Base-by-base conservation (phyloP, 2,797 vertebrate genomes). In the Propithecus perrieri region DNA sequence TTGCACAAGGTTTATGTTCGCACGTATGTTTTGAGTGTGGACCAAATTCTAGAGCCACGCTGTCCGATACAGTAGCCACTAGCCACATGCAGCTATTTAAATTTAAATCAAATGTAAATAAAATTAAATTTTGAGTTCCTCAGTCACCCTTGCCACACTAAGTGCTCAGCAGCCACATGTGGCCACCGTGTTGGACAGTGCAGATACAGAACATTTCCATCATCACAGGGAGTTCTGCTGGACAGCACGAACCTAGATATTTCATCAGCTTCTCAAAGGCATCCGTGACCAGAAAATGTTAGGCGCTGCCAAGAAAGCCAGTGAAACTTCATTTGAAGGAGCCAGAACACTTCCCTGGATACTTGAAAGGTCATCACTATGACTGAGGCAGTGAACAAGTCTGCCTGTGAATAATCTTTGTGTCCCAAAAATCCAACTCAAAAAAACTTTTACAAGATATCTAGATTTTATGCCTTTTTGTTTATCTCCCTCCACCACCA, bases 351-450 rank as follows among this genome's bases (percentile, higher is more conserved):
- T 79, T 69, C 26, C 35, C 65, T 20, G 4, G 35, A 46, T 4
- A 46, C 35, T 4, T 8, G 24, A 88, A 81, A 67, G 26, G 69
- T 81, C 38, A 12, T 48, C 33, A 0, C 15, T 72, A 0, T 43
- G 28, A 55, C 71, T 78, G 50, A 53, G 22, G 28, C 46, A 63
- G 1, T 24, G n/a, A 74, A 43, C 50, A 71, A 55, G 14, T 71
- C 67, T 83, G 26, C 38, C 46, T 86, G n/a, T 67, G 71, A 90
- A 2, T 81, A 28, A 50, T 43, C 7, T 18, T 65, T 89, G 88
- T 57, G 43, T 50, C 46, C 71, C 69, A 24, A 91, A 97, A 86
- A 65, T 33, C 35, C 78, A 91, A 80, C 12, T 84, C 76, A 83
- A 38, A 69, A 69, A 87, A 86, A 12, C 12, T 30, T 50, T 78